Base-by-base conservation (phyloP, 2,888 invertebrate genomes). In the Dicyrtomina minuta region DNA sequence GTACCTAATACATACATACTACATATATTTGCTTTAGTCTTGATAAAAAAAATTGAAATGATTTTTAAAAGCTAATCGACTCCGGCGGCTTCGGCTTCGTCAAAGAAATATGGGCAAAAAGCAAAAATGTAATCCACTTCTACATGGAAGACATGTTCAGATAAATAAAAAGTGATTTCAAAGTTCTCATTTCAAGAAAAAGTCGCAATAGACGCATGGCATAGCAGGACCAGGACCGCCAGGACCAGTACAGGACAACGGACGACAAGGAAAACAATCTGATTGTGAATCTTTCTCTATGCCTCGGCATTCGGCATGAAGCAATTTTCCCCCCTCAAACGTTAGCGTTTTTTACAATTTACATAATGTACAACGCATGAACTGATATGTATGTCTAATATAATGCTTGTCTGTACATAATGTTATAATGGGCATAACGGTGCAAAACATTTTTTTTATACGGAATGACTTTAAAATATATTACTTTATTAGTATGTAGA, bases 221-320 rank as follows among this genome's bases (percentile, higher is more conserved):
- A n/a, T n/a, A n/a, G n/a, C n/a, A n/a, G n/a, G n/a, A n/a, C n/a
- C n/a, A n/a, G n/a, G n/a, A n/a, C n/a, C n/a, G n/a, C n/a, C n/a
- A n/a, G n/a, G n/a, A n/a, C n/a, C n/a, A n/a, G n/a, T n/a, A 51
- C 2, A 51, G 51, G 51, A 51, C 51, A 51, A 51, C 51, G 22
- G 20, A 51, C 51, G 10, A 22, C 17, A 12, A 46, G 8, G 3
- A 22, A 22, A 22, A 3, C 51, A 51, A 51, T 51, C 20, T 51
- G 22, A 33, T 33, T 33, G 33, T 33, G 33, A 22, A 15, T 51
- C 51, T 20, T 17, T 51, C n/a, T 51, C 17, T 2, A 2, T 51
- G 10, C 17, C 51, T 51, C 8, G 20, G 2, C 8, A 20, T 17
- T 41, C 13, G 15, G 17, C 15, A 46, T 46, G 15, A 15, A 46